A percentile compares a stretch with the other conserved stretches of the same genome.
phyloP scores from a whole-genome alignment of 1,140 invertebrate species.

The Ceratina japonica region DNA sequence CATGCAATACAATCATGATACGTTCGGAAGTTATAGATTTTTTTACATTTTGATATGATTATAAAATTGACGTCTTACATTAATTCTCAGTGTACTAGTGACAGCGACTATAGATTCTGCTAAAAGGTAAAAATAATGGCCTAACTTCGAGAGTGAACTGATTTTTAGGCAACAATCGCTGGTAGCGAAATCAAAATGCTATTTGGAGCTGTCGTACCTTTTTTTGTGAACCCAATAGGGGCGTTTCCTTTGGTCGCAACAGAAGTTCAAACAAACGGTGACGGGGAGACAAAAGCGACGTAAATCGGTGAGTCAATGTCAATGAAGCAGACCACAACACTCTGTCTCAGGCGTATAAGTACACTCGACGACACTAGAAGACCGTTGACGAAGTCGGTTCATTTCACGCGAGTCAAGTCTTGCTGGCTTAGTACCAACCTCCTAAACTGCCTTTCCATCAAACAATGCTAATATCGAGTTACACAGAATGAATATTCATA shows the following conservation, averaged over 20 bases:
- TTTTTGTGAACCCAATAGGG: conserved; percentile 18
- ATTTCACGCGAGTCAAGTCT: conserved; percentile 4
- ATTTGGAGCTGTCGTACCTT: conserved; percentile 8
- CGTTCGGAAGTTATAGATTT: no score
- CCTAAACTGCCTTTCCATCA: neutral
- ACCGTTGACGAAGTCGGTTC: neutral
- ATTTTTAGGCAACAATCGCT: no score
- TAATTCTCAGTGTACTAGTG: no score
- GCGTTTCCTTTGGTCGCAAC: neutral
- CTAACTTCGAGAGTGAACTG: no score
- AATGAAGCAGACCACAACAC: conserved; percentile 63
- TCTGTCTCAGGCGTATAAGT: conserved; percentile 63
- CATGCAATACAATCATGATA: no score
- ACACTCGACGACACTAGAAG: conserved; percentile 39
- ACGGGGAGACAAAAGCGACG: conserved; percentile 10
- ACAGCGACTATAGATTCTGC: no score
- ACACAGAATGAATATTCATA: neutral
- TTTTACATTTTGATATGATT: no score
- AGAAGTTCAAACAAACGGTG: conserved; percentile 23
- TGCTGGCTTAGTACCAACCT: neutral
- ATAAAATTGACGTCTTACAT: no score
- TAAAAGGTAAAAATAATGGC: no score
- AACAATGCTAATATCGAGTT: neutral
- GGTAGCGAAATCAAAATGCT: no score
- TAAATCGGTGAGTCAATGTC: conserved; percentile 57